phyloP scores from a whole-genome alignment of 2,113 vertebrate genomes.

The Camelus dromedarius region DNA sequence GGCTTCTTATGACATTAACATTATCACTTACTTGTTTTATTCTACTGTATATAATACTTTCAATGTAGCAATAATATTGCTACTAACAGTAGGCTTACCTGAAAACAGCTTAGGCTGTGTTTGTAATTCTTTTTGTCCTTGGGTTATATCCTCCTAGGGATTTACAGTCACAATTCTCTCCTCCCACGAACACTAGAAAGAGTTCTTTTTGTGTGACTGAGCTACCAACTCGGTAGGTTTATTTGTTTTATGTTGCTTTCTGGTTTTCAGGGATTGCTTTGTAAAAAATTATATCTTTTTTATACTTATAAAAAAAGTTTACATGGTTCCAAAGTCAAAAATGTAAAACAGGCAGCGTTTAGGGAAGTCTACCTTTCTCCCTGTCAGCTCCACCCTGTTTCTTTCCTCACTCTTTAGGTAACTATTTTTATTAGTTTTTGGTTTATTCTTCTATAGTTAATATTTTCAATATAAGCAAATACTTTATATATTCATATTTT shows the following conservation, averaged over 20 bases:
- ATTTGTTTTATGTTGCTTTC: slow-evolving; percentile 12
- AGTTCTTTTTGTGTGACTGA: neutral
- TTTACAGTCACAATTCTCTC: neutral
- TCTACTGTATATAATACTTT: neutral
- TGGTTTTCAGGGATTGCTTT: neutral
- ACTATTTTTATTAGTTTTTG: neutral
- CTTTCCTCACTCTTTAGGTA: neutral
- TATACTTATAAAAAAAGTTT: neutral
- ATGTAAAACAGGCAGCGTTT: neutral
- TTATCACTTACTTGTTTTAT: neutral
- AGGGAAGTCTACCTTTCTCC: neutral
- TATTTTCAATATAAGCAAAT: neutral
- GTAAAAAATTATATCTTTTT: neutral
- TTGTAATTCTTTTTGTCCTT: neutral
- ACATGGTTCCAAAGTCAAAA: neutral
- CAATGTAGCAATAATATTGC: neutral
- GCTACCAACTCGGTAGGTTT: neutral
- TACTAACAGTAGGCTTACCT: neutral
- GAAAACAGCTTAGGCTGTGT: neutral
- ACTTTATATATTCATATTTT: neutral
- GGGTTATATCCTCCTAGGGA: neutral
- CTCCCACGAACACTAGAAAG: neutral
- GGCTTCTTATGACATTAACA: neutral
- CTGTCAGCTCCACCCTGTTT: neutral
- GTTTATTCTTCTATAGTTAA: neutral